Conservation (phyloP, 2,113 vertebrate genomes). For the Crocuta crocuta region DNA sequence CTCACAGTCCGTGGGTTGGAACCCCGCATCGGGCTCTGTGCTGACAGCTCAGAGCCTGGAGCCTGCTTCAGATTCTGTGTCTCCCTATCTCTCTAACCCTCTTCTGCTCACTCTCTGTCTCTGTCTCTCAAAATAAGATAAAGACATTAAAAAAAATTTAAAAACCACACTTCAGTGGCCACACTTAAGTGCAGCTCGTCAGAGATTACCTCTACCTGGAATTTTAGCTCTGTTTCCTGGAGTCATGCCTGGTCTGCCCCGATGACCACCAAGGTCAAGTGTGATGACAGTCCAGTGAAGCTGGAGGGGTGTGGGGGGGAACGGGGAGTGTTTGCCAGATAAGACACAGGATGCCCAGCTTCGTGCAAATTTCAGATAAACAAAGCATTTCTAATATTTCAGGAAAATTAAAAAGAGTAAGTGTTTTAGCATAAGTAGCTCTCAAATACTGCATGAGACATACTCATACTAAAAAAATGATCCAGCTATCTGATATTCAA, state of each 20-base stretch:
- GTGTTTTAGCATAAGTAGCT: neutral
- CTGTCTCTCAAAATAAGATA: too few relatives aligned
- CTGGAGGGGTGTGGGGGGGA: rapidly evolving
- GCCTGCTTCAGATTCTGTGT: too few relatives aligned
- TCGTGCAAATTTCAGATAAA: neutral
- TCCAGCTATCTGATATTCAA: neutral
- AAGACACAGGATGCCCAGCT: neutral
- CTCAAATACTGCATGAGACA: neutral
- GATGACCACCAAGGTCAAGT: neutral
- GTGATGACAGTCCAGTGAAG: neutral
- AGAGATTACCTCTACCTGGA: neutral
- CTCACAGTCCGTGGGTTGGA: too few relatives aligned
- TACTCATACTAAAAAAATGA: neutral
- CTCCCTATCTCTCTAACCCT: too few relatives aligned
- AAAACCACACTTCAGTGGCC: neutral
- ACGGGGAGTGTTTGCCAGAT: rapidly evolving
- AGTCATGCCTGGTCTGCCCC: neutral
- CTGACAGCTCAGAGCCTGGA: too few relatives aligned
- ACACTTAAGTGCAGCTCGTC: neutral
- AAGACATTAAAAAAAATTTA: too few relatives aligned
- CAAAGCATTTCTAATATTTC: neutral
- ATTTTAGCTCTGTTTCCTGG: neutral
- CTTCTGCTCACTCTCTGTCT: too few relatives aligned
- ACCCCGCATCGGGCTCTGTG: too few relatives aligned
- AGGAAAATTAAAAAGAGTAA: neutral